Conservation (phyloP, 2,797 vertebrate genomes). For the Thaleichthys pacificus region DNA sequence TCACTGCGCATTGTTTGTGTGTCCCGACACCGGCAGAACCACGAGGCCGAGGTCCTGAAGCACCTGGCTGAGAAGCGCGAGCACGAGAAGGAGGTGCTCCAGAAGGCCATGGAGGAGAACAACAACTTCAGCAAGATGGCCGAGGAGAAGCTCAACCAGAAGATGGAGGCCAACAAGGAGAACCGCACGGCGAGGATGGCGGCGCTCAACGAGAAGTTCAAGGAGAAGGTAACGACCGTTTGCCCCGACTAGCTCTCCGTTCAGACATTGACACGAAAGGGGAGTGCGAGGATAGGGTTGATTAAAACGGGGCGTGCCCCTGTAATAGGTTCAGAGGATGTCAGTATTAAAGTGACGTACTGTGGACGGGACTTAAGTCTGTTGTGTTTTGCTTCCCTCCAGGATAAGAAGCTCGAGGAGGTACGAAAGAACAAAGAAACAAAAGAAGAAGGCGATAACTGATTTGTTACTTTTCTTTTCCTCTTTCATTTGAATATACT, state of each 20-base stretch:
- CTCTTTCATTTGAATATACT: constrained; percentile 60
- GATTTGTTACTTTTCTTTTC: constrained; percentile 35
- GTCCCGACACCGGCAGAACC: constrained; percentile 70
- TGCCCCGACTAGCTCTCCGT: too few relatives aligned
- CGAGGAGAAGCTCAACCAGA: constrained; percentile 90
- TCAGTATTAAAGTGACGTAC: too few relatives aligned
- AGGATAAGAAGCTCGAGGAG: constrained; percentile 95
- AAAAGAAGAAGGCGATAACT: constrained; percentile 76
- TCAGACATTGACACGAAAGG: too few relatives aligned
- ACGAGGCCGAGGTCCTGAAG: constrained; percentile 89
- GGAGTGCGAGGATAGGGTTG: too few relatives aligned
- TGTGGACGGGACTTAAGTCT: not conserved
- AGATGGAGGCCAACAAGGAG: constrained; percentile 95
- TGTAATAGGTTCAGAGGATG: too few relatives aligned
- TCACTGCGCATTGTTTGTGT: not conserved
- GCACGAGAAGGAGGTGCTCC: constrained; percentile 91
- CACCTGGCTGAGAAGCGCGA: constrained; percentile 90
- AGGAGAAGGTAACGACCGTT: constrained; percentile 83
- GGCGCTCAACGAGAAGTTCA: constrained; percentile 89
- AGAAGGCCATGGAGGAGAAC: constrained; percentile 90
- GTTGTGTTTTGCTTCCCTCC: constrained; percentile 22
- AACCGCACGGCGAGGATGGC: constrained; percentile 89
- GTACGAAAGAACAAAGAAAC: constrained; percentile 92
- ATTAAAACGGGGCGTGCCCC: too few relatives aligned
- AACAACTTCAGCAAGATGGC: constrained; percentile 93